Conservation (phyloP, 2,113 vertebrate species). For the Notothenia coriiceps region DNA sequence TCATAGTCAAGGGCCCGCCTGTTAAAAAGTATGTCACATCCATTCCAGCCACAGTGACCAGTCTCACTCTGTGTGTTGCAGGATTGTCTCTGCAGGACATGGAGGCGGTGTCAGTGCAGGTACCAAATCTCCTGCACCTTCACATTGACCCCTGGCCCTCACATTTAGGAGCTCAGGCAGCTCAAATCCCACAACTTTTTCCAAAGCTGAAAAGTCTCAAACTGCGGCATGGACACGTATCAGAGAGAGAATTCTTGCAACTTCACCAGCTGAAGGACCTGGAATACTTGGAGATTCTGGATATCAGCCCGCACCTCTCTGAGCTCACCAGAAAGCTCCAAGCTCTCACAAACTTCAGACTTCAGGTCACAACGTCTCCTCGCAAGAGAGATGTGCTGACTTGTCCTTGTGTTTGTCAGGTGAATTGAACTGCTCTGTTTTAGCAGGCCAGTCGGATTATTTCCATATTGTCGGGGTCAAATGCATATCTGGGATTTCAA, state of each 20-base stretch:
- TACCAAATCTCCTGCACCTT: constrained; percentile 69
- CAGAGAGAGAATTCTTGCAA: constrained; percentile 44
- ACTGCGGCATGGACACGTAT: constrained; percentile 43
- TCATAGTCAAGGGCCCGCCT: constrained; percentile 49
- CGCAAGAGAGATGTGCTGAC: constrained; percentile 21
- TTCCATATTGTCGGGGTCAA: not conserved
- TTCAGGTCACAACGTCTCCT: constrained; percentile 28
- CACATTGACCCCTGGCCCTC: constrained; percentile 67
- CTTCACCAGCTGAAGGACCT: constrained; percentile 60
- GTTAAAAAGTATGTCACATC: constrained; percentile 33
- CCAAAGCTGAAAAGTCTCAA: constrained; percentile 65
- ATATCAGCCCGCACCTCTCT: constrained; percentile 1
- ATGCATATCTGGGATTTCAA: not conserved
- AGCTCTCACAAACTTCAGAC: constrained; percentile 35
- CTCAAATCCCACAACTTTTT: constrained; percentile 65
- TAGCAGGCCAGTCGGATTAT: not conserved
- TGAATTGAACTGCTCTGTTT: not conserved
- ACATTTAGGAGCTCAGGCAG: constrained; percentile 17
- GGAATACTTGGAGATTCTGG: constrained; percentile 60
- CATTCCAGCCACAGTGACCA: constrained; percentile 64
- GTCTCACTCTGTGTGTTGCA: constrained; percentile 53
- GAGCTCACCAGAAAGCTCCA: constrained; percentile 31
- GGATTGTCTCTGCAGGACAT: constrained; percentile 41
- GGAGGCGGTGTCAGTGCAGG: constrained; percentile 12
- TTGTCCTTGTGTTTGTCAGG: constrained; percentile 52